phyloP scores from a whole-genome alignment of 1,140 invertebrate genomes.

The Drosophila nasuta region DNA sequence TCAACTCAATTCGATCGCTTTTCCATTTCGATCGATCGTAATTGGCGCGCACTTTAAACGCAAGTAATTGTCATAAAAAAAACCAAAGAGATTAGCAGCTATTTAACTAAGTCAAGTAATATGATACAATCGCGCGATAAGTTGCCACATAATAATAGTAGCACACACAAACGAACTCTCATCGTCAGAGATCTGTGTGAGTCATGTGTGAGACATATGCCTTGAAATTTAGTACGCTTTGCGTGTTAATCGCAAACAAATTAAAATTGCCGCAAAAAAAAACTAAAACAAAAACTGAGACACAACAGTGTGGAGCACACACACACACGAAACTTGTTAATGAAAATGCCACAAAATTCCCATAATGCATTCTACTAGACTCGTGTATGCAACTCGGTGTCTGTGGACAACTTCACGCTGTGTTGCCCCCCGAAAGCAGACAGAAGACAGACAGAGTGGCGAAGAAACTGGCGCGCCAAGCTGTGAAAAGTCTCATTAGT shows the following conservation, averaged over 20 bases:
- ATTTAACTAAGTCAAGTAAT: background rate
- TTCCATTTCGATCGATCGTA: background rate
- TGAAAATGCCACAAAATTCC: conserved; percentile 84
- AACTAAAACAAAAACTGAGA: conserved; percentile 22
- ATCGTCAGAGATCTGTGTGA: background rate
- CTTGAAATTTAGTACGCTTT: conserved; percentile 27
- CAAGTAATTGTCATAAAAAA: background rate
- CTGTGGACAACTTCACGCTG: conserved; percentile 74
- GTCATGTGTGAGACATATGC: conserved; percentile 11
- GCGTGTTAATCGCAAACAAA: conserved; percentile 80
- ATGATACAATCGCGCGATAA: conserved; percentile 5
- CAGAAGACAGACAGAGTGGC: conserved; percentile 3
- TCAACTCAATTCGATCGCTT: background rate
- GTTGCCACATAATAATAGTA: background rate
- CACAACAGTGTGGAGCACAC: conserved; percentile 36
- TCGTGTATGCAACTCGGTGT: conserved; percentile 44
- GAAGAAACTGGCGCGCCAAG: conserved; percentile 59
- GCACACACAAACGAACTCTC: background rate
- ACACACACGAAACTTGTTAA: conserved; percentile 65
- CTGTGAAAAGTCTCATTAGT: conserved; percentile 83
- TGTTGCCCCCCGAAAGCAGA: conserved; percentile 36
- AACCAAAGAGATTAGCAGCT: conserved; percentile 9
- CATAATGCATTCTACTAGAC: conserved; percentile 70
- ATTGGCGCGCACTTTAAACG: background rate
- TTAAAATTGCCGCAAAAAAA: conserved; percentile 59